Conservation (phyloP, 2,888 invertebrate species). For the Coecobrya sp. region DNA sequence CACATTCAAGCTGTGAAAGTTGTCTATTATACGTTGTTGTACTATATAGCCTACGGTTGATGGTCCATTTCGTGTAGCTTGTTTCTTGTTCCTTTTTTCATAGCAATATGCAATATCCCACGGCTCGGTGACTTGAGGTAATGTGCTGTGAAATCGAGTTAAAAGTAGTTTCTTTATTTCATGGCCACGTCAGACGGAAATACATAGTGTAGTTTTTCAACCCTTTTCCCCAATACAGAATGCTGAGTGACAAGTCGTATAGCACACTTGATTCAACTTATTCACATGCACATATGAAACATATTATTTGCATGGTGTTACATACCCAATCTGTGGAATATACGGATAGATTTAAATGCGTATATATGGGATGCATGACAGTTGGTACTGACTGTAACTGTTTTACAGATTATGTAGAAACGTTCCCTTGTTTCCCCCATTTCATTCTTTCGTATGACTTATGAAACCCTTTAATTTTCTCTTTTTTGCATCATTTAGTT, state of each 20-base stretch:
- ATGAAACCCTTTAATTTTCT: not conserved
- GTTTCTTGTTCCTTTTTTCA: conserved; percentile 38
- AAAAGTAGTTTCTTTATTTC: conserved; percentile 78
- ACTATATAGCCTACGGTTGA: conserved; percentile 5
- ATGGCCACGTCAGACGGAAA: conserved; percentile 51
- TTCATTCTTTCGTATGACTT: conserved; percentile 2
- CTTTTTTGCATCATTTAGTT: conserved; percentile 14
- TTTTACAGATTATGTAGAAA: not conserved
- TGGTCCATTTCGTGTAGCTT: conserved; percentile 36
- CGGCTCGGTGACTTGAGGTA: conserved; percentile 83
- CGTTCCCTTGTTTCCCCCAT: not conserved
- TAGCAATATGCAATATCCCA: conserved; percentile 82
- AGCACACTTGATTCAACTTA: not conserved
- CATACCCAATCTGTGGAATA: not conserved
- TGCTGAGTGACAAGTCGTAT: not conserved
- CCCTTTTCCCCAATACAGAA: conserved; percentile 1
- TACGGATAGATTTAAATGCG: not conserved
- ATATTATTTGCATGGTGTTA: not conserved
- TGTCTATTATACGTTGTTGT: not conserved
- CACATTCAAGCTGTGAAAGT: not conserved
- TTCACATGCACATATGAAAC: not conserved
- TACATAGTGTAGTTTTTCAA: conserved; percentile 17
- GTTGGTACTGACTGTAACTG: too few relatives aligned
- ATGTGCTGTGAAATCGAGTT: conserved; percentile 86
- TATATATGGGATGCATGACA: too few relatives aligned